phyloP scores from a whole-genome alignment of 2,113 vertebrate species.

The Antechinus flavipes region DNA sequence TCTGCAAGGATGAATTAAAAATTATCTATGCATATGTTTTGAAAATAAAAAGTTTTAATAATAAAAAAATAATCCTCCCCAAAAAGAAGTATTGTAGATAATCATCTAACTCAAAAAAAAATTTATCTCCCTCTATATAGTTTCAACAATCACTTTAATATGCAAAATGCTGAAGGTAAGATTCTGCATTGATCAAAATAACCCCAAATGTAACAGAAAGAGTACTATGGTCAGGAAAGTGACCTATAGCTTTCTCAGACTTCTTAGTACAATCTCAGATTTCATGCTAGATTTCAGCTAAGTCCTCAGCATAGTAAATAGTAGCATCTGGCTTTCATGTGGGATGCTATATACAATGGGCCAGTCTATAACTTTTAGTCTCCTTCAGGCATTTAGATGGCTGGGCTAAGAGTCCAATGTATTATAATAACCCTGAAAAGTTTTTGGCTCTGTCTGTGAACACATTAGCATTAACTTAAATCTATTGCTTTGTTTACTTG shows the following conservation, averaged over 20 bases:
- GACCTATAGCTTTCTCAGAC: slow-evolving; percentile 18
- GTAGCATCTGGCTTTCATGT: slow-evolving; percentile 76
- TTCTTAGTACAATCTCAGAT: slow-evolving; percentile 36
- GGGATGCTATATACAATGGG: slow-evolving; percentile 71
- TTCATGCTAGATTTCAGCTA: slow-evolving; percentile 62
- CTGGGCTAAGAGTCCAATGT: slow-evolving; percentile 80
- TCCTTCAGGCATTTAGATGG: slow-evolving; percentile 81
- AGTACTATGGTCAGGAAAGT: slow-evolving; percentile 28
- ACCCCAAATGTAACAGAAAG: background rate
- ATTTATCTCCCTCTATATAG: background rate
- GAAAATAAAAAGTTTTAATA: too few species aligned
- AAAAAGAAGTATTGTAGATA: too few species aligned
- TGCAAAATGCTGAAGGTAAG: slow-evolving; percentile 6
- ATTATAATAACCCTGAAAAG: slow-evolving; percentile 83
- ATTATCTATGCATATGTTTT: too few species aligned
- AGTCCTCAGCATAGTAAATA: slow-evolving; percentile 69
- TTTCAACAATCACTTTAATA: slow-evolving; percentile 5
- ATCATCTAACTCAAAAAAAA: too few species aligned
- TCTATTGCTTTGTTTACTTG: slow-evolving; percentile 83
- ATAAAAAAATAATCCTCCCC: too few species aligned
- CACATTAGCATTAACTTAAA: slow-evolving; percentile 85
- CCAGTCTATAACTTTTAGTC: slow-evolving; percentile 82
- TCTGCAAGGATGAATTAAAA: too few species aligned
- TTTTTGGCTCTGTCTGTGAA: slow-evolving; percentile 79
- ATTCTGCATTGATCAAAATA: slow-evolving; percentile 43